Evolutionary conservation across 2,113 vertebrate species (phyloP).

Genomic region (Datnioides undecimradiatus): DNA sequence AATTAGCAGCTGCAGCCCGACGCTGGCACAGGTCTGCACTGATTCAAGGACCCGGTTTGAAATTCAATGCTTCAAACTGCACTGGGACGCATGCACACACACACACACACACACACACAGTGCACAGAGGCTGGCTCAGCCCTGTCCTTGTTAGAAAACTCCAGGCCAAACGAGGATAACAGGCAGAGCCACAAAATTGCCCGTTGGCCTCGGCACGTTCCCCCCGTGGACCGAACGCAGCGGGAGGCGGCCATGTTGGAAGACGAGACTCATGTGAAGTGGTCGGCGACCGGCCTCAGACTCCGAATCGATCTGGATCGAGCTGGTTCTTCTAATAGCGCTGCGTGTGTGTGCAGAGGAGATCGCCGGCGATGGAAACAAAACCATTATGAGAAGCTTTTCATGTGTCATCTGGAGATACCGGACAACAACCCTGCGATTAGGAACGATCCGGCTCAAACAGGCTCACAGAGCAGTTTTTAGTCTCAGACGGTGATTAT

Average conservation of each 20-base stretch:
- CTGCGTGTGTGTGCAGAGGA: neutral
- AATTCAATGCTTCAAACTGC: neutral
- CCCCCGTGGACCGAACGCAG: neutral
- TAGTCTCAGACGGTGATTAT: conserved; percentile 11
- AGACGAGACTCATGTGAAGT: conserved; percentile 38
- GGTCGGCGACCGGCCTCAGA: conserved; percentile 23
- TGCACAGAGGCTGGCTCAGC: conserved; percentile 21
- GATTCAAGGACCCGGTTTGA: too few relatives aligned
- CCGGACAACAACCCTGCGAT: conserved; percentile 30
- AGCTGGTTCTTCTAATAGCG: conserved; percentile 25
- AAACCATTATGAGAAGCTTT: conserved; percentile 1
- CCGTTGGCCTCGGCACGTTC: conserved; percentile 32
- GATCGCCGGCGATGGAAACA: neutral
- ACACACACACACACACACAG: neutral
- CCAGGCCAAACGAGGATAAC: conserved; percentile 54
- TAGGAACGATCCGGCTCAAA: neutral
- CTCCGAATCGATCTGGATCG: conserved; percentile 25
- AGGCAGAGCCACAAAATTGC: conserved; percentile 67
- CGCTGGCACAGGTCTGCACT: too few relatives aligned
- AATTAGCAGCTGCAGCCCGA: too few relatives aligned
- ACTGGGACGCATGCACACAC: neutral
- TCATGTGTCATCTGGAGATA: conserved; percentile 30
- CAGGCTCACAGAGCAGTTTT: neutral
- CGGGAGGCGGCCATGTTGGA: conserved; percentile 27
- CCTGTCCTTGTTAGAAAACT: conserved; percentile 7